Evolutionary conservation across 2,113 vertebrate species (phyloP), one percentile per base, ranked within the genome.

Genomic region (Fukomys damarensis): DNA sequence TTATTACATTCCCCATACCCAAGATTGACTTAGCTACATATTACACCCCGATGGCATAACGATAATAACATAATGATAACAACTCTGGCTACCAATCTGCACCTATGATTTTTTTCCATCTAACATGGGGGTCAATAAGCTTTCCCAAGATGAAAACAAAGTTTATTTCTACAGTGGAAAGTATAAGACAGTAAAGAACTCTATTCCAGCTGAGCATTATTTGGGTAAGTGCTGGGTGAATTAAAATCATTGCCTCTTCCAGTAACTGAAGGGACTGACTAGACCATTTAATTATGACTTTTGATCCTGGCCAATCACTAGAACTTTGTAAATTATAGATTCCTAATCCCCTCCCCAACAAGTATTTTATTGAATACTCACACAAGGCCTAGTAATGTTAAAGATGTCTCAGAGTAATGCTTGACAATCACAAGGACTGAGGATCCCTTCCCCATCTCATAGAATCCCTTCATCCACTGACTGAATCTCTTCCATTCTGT

Each of bases 91-190:
- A 87, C 19, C 16, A 54, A 19, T 49, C 11, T 43, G 22, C 16
- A 86, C 65, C 82, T 94, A 32, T 19, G 56, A 79, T 28, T 84
- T 65, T 46, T 52, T 20, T 9, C 85, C 20, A 66, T 32, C 56
- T 46, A 93, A 19, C 70, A 90, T 61, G 56, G 89, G 46, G 26
- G 76, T 76, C 70, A 87, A 38, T 9, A 66, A 90, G 82, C 49
- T 94, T 94, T 88, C 35, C 54, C 63, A 90, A 96, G 56, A 41
- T 74, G 52, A 94, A 84, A 70, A 89, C 63, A 72, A 76, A 87
- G 81, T 95, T 76, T 76, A 72, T 83, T 89, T 80, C 35, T 16
- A 0, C 19, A 76, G 52, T 46, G 89, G 41, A 2, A 70, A 87
- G 70, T 70, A 24, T 35, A 54, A 56, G 41, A 65, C 28, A 80